phyloP scores from a whole-genome alignment of 2,113 vertebrate genomes.

The Rattus rattus region DNA sequence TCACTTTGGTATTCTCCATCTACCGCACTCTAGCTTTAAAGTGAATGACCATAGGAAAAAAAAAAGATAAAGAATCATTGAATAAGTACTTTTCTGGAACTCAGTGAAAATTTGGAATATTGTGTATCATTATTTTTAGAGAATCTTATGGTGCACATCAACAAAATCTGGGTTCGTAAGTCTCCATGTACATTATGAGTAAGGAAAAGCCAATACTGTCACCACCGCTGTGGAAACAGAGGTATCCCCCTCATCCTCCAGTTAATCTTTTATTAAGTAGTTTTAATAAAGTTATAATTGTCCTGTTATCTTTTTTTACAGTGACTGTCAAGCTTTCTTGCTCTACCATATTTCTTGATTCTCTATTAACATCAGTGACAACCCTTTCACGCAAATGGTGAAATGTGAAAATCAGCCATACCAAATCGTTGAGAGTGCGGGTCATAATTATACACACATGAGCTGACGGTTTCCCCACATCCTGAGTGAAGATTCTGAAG shows the following conservation, averaged over 20 bases:
- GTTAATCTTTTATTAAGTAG: slow-evolving; percentile 36
- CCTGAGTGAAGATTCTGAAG: slow-evolving; percentile 70
- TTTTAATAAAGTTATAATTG: slow-evolving; percentile 50
- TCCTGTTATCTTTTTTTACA: slow-evolving; percentile 12
- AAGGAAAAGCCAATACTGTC: neutral
- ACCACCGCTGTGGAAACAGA: neutral
- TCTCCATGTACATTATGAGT: neutral
- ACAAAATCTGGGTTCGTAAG: neutral
- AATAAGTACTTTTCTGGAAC: neutral
- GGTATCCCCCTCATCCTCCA: neutral
- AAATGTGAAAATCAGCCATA: neutral
- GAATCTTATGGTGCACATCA: neutral
- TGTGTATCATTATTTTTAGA: neutral
- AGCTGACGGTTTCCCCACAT: slow-evolving; percentile 1
- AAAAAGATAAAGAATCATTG: neutral
- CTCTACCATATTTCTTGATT: slow-evolving; percentile 68
- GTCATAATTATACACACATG: neutral
- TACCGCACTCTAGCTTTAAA: neutral
- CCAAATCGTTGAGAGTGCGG: slow-evolving; percentile 33
- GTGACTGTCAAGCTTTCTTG: slow-evolving; percentile 30
- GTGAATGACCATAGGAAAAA: neutral
- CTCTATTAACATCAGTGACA: slow-evolving; percentile 61
- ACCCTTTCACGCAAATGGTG: slow-evolving; percentile 22
- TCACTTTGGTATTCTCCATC: neutral
- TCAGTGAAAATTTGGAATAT: neutral